A percentile compares a stretch with the other conserved stretches of the same genome.
phyloP scores from a whole-genome alignment of 2,888 invertebrate genomes.

The Fissipunctia ypsillon region DNA sequence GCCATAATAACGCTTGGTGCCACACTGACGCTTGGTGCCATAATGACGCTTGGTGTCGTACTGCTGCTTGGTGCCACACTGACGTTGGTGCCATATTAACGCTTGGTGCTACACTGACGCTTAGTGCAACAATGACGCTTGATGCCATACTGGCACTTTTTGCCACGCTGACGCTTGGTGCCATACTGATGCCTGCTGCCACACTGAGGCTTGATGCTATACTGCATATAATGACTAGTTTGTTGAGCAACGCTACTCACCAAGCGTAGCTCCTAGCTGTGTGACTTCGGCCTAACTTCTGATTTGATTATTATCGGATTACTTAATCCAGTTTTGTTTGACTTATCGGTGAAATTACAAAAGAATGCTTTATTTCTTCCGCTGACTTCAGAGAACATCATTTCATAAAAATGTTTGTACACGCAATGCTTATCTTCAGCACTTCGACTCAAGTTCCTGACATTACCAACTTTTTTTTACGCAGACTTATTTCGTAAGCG shows the following conservation, averaged over 20 bases:
- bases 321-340: not conserved
- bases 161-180: not conserved
- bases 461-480: conserved; percentile 1
- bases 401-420: not conserved
- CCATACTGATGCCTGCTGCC: not conserved
- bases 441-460: not conserved
- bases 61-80: not conserved
- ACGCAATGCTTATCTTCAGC: not conserved
- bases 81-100: no score
- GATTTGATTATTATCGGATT: not conserved
- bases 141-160: no score
- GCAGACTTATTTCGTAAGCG: conserved; percentile 85
- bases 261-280: not conserved
- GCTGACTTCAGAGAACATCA: not conserved
- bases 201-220: not conserved
- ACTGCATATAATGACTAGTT: not conserved
- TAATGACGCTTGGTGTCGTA: not conserved
- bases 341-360: not conserved
- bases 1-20: not conserved
- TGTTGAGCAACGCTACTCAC: not conserved
- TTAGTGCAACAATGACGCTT: no score
- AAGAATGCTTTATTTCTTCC: not conserved
- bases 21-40: not conserved
- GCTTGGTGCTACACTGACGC: not conserved
- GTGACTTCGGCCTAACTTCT: not conserved